phyloP scores from a whole-genome alignment of 2,888 invertebrate genomes.

The Melinaea marsaeus region DNA sequence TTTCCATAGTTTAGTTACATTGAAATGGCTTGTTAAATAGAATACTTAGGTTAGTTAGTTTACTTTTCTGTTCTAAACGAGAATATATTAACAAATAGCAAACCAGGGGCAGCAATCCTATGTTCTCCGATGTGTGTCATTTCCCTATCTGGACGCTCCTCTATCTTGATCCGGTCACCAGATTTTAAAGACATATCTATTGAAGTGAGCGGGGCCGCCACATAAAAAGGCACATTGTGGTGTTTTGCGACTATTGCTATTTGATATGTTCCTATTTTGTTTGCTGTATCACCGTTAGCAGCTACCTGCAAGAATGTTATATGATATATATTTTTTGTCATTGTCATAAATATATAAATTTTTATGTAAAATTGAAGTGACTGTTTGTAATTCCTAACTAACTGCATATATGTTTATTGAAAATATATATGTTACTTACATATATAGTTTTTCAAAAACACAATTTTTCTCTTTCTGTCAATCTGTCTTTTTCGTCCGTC shows the following conservation, averaged over 20 bases:
- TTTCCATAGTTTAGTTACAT: no score
- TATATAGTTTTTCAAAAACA: no score
- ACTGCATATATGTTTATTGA: no score
- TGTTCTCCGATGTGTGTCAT: slow-evolving; percentile 93
- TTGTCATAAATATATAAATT: no score
- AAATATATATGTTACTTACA: no score
- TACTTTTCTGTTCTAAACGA: no score
- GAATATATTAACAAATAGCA: slow-evolving; percentile 25
- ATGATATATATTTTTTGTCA: not conserved
- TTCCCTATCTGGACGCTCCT: slow-evolving; percentile 93
- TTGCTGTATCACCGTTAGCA: slow-evolving; percentile 98
- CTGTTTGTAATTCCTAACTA: no score
- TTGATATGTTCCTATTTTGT: slow-evolving; percentile 98
- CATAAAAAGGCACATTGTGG: slow-evolving; percentile 95
- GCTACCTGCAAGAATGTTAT: slow-evolving; percentile 80
- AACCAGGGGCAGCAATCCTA: slow-evolving; percentile 92
- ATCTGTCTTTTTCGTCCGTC: no score
- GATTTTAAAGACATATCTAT: slow-evolving; percentile 88
- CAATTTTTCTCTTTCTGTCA: no score
- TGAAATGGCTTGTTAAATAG: no score
- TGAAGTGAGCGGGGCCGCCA: slow-evolving; percentile 95
- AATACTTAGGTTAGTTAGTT: no score
- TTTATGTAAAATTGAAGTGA: no score
- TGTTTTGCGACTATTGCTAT: slow-evolving; percentile 94
- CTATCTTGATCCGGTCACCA: slow-evolving; percentile 94